These are phyloP conservation scores for Subanguina moxae DNA, from an alignment of 1,140 invertebrate genomes.

Conservation along the genomic window DNA sequence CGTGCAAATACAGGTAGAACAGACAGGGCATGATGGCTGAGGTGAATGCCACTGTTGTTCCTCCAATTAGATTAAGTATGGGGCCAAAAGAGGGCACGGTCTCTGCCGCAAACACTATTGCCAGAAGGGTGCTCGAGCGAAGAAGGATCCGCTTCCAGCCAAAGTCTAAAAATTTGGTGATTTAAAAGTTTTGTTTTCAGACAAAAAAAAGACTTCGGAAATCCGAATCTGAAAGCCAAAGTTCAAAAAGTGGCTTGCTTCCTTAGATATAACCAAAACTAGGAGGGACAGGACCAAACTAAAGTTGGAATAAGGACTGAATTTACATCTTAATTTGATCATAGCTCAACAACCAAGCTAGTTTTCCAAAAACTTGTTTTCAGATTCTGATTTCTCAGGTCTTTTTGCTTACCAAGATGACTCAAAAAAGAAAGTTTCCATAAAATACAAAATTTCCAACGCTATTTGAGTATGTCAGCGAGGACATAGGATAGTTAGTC, in stretches of 20 bases:
- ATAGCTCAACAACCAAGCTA: too few species aligned
- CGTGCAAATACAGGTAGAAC: constrained; percentile 40
- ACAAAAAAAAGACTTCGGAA: neutral
- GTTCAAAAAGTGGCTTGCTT: too few species aligned
- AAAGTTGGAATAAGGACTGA: too few species aligned
- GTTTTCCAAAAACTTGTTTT: too few species aligned
- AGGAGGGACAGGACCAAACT: neutral
- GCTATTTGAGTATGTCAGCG: neutral
- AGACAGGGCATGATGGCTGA: constrained; percentile 44
- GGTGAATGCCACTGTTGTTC: constrained; percentile 34
- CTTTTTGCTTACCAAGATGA: too few species aligned
- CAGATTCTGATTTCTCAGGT: too few species aligned
- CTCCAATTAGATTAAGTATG: constrained; percentile 38
- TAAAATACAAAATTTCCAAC: too few species aligned
- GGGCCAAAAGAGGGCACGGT: constrained; percentile 59
- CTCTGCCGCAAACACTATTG: constrained; percentile 61
- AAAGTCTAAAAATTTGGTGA: constrained; percentile 21
- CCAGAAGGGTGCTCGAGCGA: constrained; percentile 25
- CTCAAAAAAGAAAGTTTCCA: neutral
- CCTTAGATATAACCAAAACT: too few species aligned
- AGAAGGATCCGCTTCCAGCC: constrained; percentile 28
- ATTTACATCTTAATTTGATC: too few species aligned
- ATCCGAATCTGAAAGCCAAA: too few species aligned
- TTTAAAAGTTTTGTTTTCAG: too few species aligned
- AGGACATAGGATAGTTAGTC: too few species aligned